phyloP scores from a whole-genome alignment of 2,113 vertebrate genomes.

The Abramis brama region DNA sequence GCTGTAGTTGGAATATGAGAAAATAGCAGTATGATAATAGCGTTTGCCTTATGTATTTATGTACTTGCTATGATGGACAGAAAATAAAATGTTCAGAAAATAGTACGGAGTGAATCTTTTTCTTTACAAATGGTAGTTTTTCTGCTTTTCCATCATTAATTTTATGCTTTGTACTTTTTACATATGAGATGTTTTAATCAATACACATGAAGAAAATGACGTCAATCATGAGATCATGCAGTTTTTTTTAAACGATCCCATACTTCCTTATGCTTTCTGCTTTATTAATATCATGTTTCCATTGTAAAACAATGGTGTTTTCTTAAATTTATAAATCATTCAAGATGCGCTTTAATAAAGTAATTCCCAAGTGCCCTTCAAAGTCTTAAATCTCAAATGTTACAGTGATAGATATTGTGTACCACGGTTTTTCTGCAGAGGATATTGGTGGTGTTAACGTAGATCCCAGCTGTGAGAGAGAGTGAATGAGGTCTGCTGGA shows the following conservation, averaged over 20 bases:
- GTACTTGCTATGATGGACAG: constrained; percentile 23
- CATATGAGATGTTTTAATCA: neutral
- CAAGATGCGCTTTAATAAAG: neutral
- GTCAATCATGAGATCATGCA: no score
- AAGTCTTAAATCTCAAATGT: neutral
- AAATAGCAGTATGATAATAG: neutral
- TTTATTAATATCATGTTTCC: neutral
- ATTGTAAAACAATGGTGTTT: neutral
- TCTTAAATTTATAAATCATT: neutral
- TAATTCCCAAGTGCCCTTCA: neutral
- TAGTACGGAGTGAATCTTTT: neutral
- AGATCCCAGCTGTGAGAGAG: neutral
- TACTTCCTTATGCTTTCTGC: neutral
- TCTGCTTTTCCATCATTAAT: neutral
- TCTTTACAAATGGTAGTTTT: neutral
- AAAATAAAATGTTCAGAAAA: neutral
- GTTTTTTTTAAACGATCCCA: neutral
- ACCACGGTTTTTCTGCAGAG: neutral
- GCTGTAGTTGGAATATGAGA: constrained; percentile 1
- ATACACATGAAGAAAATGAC: no score
- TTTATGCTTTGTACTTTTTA: neutral
- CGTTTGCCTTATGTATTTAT: constrained; percentile 60
- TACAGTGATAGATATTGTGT: neutral
- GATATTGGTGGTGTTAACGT: neutral
- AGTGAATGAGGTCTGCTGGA: neutral